These are phyloP conservation scores for Apis mellifera DNA, from an alignment of 1,140 invertebrate species.

Conservation along the genomic window DNA sequence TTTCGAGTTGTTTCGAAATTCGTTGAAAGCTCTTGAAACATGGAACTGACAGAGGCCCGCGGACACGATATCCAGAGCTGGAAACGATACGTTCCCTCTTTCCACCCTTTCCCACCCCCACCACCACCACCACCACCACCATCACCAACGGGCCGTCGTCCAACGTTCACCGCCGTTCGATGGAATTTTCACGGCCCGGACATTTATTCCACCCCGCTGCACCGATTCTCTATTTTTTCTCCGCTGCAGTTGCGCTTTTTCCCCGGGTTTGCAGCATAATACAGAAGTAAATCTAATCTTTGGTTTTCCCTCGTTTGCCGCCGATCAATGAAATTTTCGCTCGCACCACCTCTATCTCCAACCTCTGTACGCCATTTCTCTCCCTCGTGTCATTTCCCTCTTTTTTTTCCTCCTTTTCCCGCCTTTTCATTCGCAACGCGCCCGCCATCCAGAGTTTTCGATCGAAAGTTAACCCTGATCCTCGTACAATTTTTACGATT, in stretches of 20 bases:
- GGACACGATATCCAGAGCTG: conserved; percentile 8
- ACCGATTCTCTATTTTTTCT: not conserved
- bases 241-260: not conserved
- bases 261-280: not conserved
- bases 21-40: conserved; percentile 39
- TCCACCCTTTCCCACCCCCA: not conserved
- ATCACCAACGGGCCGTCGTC: not conserved
- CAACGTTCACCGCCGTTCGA: conserved; percentile 3
- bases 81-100: conserved; percentile 16
- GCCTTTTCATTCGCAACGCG: no score
- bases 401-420: no score
- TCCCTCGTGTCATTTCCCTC: no score
- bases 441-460: no score
- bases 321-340: not conserved
- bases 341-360: not conserved
- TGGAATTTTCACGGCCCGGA: conserved; percentile 7
- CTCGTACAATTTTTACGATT: no score
- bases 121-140: no score
- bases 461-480: no score
- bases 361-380: no score
- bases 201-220: conserved; percentile 1
- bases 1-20: conserved; percentile 46
- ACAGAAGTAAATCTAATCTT: not conserved
- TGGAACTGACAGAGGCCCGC: conserved; percentile 21
- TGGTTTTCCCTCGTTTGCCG: not conserved